Percentiles rank a stretch among this genome's conserved stretches.
Evolutionary conservation across 2,113 vertebrate genomes (phyloP).

Genomic region (Rhea pennata): DNA sequence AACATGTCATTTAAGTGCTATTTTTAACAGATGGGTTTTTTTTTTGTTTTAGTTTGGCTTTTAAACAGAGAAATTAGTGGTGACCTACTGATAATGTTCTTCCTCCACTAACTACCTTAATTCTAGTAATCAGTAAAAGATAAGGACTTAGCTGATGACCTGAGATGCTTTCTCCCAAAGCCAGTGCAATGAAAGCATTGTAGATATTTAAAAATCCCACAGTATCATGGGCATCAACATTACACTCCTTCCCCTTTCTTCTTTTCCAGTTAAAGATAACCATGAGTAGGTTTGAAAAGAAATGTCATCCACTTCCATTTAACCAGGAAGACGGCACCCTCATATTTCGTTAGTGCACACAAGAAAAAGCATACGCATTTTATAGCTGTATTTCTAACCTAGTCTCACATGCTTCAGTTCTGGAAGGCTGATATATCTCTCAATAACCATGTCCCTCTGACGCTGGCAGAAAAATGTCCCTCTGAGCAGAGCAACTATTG

Average conservation of each 20-base stretch:
- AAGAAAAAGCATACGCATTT: rapidly evolving
- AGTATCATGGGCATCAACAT: not conserved
- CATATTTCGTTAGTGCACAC: not conserved
- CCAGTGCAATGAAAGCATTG: not conserved
- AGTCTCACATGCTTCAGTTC: not conserved
- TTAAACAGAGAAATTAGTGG: not conserved
- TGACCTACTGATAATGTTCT: not conserved
- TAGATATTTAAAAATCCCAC: not conserved
- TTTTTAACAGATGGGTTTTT: not conserved
- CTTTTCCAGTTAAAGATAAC: not conserved
- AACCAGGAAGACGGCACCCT: not conserved
- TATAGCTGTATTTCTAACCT: not conserved
- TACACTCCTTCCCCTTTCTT: not conserved
- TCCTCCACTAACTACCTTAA: not conserved
- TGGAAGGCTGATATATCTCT: not conserved
- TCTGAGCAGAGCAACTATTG: not conserved
- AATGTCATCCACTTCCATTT: not conserved
- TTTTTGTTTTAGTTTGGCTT: not conserved
- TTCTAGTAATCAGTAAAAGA: not conserved
- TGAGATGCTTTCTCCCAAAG: not conserved
- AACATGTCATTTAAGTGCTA: not conserved
- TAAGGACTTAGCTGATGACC: not conserved
- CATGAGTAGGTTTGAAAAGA: not conserved
- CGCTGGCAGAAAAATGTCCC: not conserved
- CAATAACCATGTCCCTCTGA: not conserved